These are phyloP conservation scores for Sorex araneus DNA, from an alignment of 2,113 vertebrate genomes.

Conservation along the genomic window DNA sequence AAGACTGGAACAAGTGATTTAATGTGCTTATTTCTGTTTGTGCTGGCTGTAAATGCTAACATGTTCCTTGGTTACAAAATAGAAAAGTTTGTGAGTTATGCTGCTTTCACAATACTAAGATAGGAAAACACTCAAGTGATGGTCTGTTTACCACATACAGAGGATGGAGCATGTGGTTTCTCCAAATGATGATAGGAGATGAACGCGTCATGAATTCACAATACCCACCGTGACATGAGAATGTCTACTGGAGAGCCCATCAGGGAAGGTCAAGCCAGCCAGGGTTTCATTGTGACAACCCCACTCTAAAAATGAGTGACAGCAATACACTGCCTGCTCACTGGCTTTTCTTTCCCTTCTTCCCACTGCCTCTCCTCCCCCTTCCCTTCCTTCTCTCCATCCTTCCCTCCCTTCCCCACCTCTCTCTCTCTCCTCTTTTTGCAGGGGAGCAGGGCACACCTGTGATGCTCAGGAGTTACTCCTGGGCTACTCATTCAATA, in stretches of 20 bases:
- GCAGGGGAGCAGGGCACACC: too few species aligned
- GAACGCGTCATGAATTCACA: background rate
- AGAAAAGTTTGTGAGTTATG: background rate
- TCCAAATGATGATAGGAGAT: background rate
- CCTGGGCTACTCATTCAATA: too few species aligned
- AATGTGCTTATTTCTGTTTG: constrained; percentile 26
- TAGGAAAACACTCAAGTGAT: background rate
- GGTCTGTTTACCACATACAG: background rate
- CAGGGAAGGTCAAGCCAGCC: background rate
- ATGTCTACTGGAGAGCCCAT: background rate
- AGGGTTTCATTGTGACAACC: background rate
- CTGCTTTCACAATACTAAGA: constrained; percentile 34
- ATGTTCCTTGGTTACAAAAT: constrained; percentile 38
- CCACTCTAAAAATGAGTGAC: background rate
- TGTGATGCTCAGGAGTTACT: too few species aligned
- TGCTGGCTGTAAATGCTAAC: background rate
- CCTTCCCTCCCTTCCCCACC: too few species aligned
- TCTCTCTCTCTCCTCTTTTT: too few species aligned
- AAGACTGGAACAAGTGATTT: constrained; percentile 23
- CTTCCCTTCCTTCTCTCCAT: too few species aligned
- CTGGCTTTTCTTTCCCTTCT: background rate
- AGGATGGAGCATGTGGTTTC: background rate
- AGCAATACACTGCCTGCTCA: background rate
- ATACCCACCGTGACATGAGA: background rate
- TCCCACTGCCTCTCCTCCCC: too few species aligned